Base-by-base conservation (phyloP, 2,888 invertebrate species). In the Apomyelois bistriatella region DNA sequence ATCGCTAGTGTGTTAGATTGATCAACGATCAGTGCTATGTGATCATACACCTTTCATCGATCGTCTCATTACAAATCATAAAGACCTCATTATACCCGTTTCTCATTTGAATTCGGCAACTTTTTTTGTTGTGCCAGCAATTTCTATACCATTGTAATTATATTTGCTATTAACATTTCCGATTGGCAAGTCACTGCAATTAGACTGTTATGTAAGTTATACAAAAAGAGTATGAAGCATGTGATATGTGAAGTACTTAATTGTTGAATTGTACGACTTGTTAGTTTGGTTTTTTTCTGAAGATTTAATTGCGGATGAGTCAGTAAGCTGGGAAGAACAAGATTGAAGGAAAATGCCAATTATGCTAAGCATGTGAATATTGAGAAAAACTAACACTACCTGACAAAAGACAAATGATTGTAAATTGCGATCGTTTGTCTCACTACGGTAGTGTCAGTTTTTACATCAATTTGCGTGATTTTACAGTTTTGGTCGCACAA, bases 1-100 rank as follows among this genome's bases (percentile, higher is more conserved):
- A 51, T 42, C 51, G 36, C 12, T n/a, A 38, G 46, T 46, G 46
- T 41, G 51, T 53, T 52, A 49, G 52, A 56, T 53, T 56, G 56
- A 56, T 56, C 53, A 56, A 40, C 13, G 13, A 37, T 37, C 40
- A 38, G 37, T 22, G 22, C 22, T 32, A 3, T 8, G 53, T 42
- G 36, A 36, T 36, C 51, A 42, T 16, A 38, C 32, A 50, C 49
- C 51, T 51, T 43, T 42, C 42, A 35, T 41, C 30, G 5, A 50
- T 48, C 40, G 32, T 35, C 41, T 36, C 51, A 51, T 50, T 50
- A 48, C 17, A 38, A 48, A 38, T 43, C 28, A 12, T 43, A 46
- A 30, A 46, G 30, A 46, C 46, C 46, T 46, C 46, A 46, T 46
- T 46, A 46, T 46, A 32, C 32, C 46, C 6, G 32, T 32, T 46